These are phyloP conservation scores for Xyrauchen texanus DNA, from an alignment of 2,113 vertebrate genomes.

Conservation along the genomic window DNA sequence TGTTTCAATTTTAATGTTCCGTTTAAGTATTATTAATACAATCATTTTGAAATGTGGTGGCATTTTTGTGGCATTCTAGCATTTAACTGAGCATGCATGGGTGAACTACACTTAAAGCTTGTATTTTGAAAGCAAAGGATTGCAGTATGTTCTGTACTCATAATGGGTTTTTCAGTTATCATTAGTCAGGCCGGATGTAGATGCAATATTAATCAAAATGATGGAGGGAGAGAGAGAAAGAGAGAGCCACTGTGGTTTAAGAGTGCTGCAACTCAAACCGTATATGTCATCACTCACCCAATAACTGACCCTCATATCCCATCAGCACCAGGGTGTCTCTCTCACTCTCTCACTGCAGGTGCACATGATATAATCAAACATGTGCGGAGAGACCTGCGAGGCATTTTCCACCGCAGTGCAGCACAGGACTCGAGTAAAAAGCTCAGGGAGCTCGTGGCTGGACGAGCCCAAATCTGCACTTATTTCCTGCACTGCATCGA, in stretches of 20 bases:
- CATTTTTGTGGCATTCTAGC: too few species aligned
- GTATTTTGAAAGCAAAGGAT: not conserved
- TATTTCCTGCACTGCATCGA: not conserved
- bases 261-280: slow-evolving; percentile 6
- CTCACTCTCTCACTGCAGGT: slow-evolving; percentile 16
- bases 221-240: not conserved
- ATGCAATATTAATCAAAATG: slow-evolving; percentile 16
- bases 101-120: not conserved
- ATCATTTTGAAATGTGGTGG: too few species aligned
- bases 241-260: not conserved
- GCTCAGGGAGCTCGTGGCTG: too few species aligned
- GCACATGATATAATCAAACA: slow-evolving; percentile 33
- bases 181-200: not conserved
- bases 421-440: not conserved
- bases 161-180: not conserved
- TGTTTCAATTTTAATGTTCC: too few species aligned
- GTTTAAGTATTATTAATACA: too few species aligned
- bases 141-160: too few species aligned
- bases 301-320: not conserved
- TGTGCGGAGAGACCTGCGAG: slow-evolving; percentile 35
- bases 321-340: not conserved
- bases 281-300: not conserved
- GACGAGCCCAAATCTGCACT: too few species aligned
- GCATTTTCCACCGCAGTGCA: slow-evolving; percentile 38
- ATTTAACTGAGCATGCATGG: not conserved